Evolutionary conservation across 2,888 invertebrate genomes (phyloP).

Genomic region (Hirtodrosophila cameraria): DNA sequence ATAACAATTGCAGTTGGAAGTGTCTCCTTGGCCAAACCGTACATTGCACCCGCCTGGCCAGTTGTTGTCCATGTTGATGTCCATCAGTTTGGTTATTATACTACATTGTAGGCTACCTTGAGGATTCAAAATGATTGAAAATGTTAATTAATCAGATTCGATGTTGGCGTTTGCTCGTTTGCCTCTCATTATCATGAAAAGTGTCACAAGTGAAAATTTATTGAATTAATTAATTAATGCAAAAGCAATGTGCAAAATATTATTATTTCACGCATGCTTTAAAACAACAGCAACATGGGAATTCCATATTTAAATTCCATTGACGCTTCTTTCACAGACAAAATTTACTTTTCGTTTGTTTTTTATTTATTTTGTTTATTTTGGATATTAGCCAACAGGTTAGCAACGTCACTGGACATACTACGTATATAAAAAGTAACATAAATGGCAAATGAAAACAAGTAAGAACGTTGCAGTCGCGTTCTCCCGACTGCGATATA

Average conservation of each 20-base stretch:
- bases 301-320: slow-evolving; percentile 24
- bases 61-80: slow-evolving; percentile 42
- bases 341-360: slow-evolving; percentile 8
- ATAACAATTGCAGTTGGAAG: slow-evolving; percentile 43
- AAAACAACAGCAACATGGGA: slow-evolving; percentile 28
- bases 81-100: slow-evolving; percentile 31
- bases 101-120: slow-evolving; percentile 39
- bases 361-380: slow-evolving; percentile 3
- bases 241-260: slow-evolving; percentile 43
- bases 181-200: slow-evolving; percentile 66
- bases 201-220: slow-evolving; percentile 71
- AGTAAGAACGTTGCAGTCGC: too few relatives aligned
- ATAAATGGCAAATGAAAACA: background rate
- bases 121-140: slow-evolving; percentile 45
- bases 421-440: background rate
- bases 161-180: slow-evolving; percentile 32
- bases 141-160: slow-evolving; percentile 69
- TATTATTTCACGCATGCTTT: slow-evolving; percentile 6
- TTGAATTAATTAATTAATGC: slow-evolving; percentile 61
- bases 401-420: slow-evolving; percentile 48
- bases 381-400: slow-evolving; percentile 56
- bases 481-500: too few relatives aligned
- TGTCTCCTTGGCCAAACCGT: slow-evolving; percentile 34
- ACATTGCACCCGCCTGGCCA: slow-evolving; percentile 52
- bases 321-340: slow-evolving; percentile 3